These are phyloP conservation scores for Chitala chitala DNA, from an alignment of 2,113 vertebrate genomes.

Conservation along the genomic window DNA sequence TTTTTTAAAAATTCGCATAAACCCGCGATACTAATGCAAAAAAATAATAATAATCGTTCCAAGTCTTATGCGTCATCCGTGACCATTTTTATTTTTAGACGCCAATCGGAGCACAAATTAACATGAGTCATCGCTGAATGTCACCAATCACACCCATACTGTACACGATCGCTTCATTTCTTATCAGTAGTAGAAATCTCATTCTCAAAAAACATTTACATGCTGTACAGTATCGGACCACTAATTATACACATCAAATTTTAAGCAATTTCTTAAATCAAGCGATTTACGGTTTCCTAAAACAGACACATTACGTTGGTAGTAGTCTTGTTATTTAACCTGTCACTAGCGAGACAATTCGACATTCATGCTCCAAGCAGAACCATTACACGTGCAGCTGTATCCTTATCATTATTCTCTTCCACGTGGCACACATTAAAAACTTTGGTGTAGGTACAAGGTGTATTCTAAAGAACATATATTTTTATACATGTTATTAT, in stretches of 20 bases:
- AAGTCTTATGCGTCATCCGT: conserved; percentile 20
- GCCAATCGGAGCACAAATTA: conserved; percentile 23
- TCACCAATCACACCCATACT: conserved; percentile 4
- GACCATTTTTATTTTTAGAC: conserved; percentile 18
- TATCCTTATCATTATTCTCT: too few species aligned
- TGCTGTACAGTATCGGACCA: neutral
- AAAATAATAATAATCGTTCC: neutral
- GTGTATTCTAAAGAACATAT: too few species aligned
- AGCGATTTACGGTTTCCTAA: too few species aligned
- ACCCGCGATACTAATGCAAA: neutral
- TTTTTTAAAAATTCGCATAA: neutral
- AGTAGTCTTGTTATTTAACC: too few species aligned
- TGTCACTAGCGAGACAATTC: too few species aligned
- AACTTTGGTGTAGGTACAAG: too few species aligned
- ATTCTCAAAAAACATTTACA: neutral
- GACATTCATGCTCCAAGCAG: too few species aligned
- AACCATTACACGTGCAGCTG: too few species aligned
- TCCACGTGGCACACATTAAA: too few species aligned
- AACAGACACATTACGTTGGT: too few species aligned
- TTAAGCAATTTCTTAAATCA: too few species aligned
- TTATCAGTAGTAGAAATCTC: neutral
- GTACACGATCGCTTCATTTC: neutral
- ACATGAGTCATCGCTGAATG: conserved; percentile 26
- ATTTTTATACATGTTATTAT: too few species aligned
- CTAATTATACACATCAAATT: neutral